Base-by-base conservation (phyloP, 2,888 invertebrate species). In the Cephus rjabovi region DNA sequence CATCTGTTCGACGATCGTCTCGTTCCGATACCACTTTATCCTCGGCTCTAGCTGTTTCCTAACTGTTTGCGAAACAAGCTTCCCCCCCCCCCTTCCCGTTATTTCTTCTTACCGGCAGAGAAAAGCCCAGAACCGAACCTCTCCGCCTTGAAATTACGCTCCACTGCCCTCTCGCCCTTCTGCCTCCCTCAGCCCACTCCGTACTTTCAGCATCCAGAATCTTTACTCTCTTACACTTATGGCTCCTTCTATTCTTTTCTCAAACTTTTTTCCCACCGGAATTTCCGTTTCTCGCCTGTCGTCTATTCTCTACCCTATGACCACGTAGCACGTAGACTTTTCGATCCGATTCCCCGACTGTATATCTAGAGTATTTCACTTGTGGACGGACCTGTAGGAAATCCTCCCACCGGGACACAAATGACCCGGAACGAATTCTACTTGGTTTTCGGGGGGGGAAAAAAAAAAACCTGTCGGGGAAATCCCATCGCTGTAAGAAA, bases 21-120 rank as follows among this genome's bases (percentile, higher is more conserved):
- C 91, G 91, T 91, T 91, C 91, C 91, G 91, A 91, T 91, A 91
- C 91, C 90, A 91, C 91, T 91, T 91, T 91, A 91, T 91, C 90
- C 90, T 91, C 86, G 85, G 89, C 90, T 90, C 90, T 91, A 91
- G 90, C 89, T 86, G 87, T 86, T 91, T 91, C 91, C 90, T 89
- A 90, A 90, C 91, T 91, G 89, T 91, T 91, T 90, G 89, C 90
- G 91, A 91, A 90, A 90, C 91, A 90, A 90, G 86, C 86, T 74
- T 74, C n/a, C 34, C 35, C 74, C 30, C 30, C 30, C 84, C 79
- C 77, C 79, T 85, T 83, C 83, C 83, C 81, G 82, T 82, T 80
- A 79, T 77, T 79, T 80, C 33, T 76, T 79, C 37, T 70, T 74
- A 69, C 35, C 78, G 71, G 33, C 23, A 56, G 56, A 56, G 56